phyloP scores from a whole-genome alignment of 2,888 invertebrate species.

The Lithophane socia region DNA sequence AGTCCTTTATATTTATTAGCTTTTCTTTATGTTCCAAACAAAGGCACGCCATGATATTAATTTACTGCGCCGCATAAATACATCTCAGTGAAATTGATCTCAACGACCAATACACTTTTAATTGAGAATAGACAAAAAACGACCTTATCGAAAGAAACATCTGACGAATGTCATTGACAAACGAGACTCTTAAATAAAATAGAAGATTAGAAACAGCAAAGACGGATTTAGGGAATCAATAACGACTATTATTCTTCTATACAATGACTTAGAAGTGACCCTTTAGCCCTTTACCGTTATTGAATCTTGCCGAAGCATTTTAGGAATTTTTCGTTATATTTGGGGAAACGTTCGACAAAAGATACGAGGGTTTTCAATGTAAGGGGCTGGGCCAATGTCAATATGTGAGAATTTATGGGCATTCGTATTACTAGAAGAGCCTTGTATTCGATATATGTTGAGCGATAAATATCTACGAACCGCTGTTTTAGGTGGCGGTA shows the following conservation, averaged over 20 bases:
- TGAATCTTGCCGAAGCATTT: conserved; percentile 76
- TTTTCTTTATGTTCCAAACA: conserved; percentile 18
- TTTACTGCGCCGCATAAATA: conserved; percentile 15
- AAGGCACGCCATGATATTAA: conserved; percentile 1
- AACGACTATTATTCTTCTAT: conserved; percentile 69
- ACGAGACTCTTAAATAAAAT: conserved; percentile 26
- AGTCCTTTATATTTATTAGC: neutral
- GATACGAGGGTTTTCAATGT: conserved; percentile 80
- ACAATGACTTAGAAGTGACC: conserved; percentile 68
- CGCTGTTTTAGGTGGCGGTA: conserved; percentile 1
- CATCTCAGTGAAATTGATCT: conserved; percentile 19
- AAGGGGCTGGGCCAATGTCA: conserved; percentile 77
- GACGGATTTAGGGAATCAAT: conserved; percentile 64
- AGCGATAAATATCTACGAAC: conserved; percentile 35
- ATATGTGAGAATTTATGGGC: conserved; percentile 82
- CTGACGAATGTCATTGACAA: conserved; percentile 31
- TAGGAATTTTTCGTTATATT: conserved; percentile 80
- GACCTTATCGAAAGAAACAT: conserved; percentile 27
- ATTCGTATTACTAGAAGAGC: conserved; percentile 53
- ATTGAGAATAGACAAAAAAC: conserved; percentile 16
- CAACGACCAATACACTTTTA: conserved; percentile 5
- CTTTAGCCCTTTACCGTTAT: conserved; percentile 68
- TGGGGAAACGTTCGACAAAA: conserved; percentile 77
- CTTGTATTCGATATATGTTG: conserved; percentile 33
- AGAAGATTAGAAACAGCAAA: conserved; percentile 34